Evolutionary conservation across 2,888 invertebrate genomes (phyloP).

Genomic region (Tolmerus cingulatus): DNA sequence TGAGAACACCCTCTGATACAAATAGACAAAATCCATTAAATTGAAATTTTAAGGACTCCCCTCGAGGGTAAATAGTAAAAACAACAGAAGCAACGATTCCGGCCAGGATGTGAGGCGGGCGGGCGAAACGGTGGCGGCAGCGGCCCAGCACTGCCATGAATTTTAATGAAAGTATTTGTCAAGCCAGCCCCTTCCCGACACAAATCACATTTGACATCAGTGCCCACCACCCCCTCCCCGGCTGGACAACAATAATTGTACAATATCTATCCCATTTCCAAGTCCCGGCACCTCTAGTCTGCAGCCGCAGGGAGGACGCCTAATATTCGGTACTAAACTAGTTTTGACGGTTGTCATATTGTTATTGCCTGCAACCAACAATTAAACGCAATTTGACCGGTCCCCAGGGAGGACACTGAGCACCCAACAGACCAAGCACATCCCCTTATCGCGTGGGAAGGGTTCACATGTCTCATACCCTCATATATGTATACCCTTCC

Average conservation of each 20-base stretch:
- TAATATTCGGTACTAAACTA: conserved; percentile 27
- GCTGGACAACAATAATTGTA: not conserved
- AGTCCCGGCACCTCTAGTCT: not conserved
- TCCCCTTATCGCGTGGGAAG: not conserved
- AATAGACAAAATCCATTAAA: conserved; percentile 25
- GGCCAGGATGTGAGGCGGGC: too few species aligned
- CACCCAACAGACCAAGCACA: not conserved
- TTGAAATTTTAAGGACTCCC: conserved; percentile 35
- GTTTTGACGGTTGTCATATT: conserved; percentile 29
- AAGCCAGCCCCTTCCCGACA: conserved; percentile 12
- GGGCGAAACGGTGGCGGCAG: not conserved
- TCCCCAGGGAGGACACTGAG: not conserved
- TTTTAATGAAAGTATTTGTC: conserved; percentile 38
- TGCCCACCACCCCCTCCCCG: not conserved
- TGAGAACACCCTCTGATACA: not conserved
- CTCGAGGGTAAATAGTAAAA: conserved; percentile 9
- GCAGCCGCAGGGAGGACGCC: not conserved
- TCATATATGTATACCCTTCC: not conserved
- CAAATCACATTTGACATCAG: conserved; percentile 30
- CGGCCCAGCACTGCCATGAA: conserved; percentile 5
- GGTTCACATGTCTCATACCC: not conserved
- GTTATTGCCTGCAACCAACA: conserved; percentile 37
- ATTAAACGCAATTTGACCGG: conserved; percentile 34
- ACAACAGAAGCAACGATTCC: not conserved
- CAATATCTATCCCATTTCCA: not conserved